Evolutionary conservation across 2,888 invertebrate species (phyloP).

Genomic region (Gastrophysa polygoni): DNA sequence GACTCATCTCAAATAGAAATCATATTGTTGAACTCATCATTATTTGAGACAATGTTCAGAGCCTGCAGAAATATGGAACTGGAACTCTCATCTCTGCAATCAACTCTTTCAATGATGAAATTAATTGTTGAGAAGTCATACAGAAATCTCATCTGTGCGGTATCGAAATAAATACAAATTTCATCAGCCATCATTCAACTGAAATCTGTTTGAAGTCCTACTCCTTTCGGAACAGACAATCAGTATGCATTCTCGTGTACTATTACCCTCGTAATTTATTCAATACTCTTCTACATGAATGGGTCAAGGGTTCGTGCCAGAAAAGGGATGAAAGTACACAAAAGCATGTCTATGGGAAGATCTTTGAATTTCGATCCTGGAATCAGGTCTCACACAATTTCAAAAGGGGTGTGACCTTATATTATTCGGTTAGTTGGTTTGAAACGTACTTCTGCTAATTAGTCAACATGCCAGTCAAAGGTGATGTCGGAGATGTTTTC

Average conservation of each 20-base stretch:
- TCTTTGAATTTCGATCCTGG: slow-evolving; percentile 20
- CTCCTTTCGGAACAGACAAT: slow-evolving; percentile 18
- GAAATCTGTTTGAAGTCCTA: slow-evolving; percentile 22
- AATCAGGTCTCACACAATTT: slow-evolving; percentile 16
- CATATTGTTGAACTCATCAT: too few relatives aligned
- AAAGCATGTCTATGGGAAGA: slow-evolving; percentile 27
- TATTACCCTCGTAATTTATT: slow-evolving; percentile 23
- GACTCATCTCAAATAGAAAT: too few relatives aligned
- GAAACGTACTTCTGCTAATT: slow-evolving; percentile 19
- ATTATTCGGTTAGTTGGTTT: slow-evolving; percentile 10
- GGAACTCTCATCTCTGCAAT: too few relatives aligned
- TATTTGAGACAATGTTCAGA: too few relatives aligned
- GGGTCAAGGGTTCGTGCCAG: slow-evolving; percentile 23
- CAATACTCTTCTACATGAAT: slow-evolving; percentile 23
- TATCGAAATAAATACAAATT: too few relatives aligned
- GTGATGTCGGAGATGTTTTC: not conserved
- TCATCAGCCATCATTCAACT: not conserved
- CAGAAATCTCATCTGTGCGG: too few relatives aligned
- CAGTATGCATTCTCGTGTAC: slow-evolving; percentile 18
- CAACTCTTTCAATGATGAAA: too few relatives aligned
- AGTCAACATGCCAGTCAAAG: slow-evolving; percentile 13
- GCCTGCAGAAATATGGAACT: too few relatives aligned
- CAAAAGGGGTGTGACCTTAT: slow-evolving; percentile 4
- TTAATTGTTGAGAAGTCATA: too few relatives aligned
- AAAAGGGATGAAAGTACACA: slow-evolving; percentile 26